phyloP scores from a whole-genome alignment of 2,797 vertebrate species.

The Sebastes paucispinis region DNA sequence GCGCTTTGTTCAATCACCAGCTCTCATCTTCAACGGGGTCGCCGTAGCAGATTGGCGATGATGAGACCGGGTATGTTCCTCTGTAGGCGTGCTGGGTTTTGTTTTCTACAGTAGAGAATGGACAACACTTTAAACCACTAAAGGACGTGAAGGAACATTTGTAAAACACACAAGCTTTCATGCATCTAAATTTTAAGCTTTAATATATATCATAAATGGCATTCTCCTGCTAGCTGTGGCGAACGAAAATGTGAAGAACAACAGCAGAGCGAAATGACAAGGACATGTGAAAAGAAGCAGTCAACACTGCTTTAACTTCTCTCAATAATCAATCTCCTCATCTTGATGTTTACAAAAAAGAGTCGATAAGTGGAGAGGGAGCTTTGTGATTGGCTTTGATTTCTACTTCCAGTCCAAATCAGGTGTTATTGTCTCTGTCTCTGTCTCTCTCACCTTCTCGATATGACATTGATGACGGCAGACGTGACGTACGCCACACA shows the following conservation, averaged over 20 bases:
- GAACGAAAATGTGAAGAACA: constrained; percentile 27
- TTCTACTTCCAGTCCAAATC: constrained; percentile 79
- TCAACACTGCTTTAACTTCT: constrained; percentile 76
- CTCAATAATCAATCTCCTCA: constrained; percentile 85
- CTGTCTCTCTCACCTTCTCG: constrained; percentile 43
- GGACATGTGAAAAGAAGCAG: constrained; percentile 69
- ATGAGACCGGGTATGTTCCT: constrained; percentile 35
- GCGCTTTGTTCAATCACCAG: constrained; percentile 64
- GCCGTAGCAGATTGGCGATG: constrained; percentile 17
- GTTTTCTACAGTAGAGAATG: constrained; percentile 24
- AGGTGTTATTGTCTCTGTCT: constrained; percentile 74
- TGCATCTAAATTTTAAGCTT: background rate
- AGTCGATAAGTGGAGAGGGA: constrained; percentile 79
- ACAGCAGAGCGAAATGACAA: constrained; percentile 69
- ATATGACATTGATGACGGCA: constrained; percentile 80
- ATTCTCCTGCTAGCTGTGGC: background rate
- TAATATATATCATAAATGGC: background rate
- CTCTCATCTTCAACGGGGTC: constrained; percentile 54
- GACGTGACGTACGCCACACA: constrained; percentile 38
- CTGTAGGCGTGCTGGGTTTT: background rate
- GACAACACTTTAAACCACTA: background rate
- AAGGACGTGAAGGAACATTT: background rate
- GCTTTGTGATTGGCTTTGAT: constrained; percentile 83
- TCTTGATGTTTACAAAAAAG: constrained; percentile 86
- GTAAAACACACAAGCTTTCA: background rate